These are phyloP conservation scores for Hemicordylus capensis DNA, from an alignment of 2,113 vertebrate species.

Conservation along the genomic window DNA sequence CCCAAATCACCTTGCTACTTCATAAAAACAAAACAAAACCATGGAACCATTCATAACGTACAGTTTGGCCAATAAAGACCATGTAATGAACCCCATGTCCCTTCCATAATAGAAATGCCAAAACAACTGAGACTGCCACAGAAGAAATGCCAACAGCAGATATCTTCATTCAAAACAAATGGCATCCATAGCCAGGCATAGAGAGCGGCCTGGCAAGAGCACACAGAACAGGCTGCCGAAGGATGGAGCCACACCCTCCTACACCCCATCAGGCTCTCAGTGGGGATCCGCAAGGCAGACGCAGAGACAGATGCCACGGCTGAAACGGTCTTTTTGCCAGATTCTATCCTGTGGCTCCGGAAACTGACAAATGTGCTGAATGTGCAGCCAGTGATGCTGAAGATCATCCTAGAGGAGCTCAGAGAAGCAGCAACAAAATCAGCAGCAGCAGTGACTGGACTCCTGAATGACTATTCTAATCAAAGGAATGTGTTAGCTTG, in stretches of 20 bases:
- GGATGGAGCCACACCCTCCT: neutral
- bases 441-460: neutral
- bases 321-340: constrained; percentile 28
- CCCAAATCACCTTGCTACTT: neutral
- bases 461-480: constrained; percentile 31
- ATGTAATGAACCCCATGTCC: no score
- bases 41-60: no score
- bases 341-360: constrained; percentile 12
- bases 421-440: neutral
- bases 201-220: neutral
- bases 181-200: neutral
- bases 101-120: constrained; percentile 6
- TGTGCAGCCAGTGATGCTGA: neutral
- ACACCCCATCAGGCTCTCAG: neutral
- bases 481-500: neutral
- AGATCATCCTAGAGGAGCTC: neutral
- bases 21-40: no score
- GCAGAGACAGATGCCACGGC: neutral
- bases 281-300: constrained; percentile 3
- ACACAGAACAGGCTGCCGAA: neutral
- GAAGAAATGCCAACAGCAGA: neutral
- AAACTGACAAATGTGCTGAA: neutral
- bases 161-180: neutral
- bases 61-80: neutral
- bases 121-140: neutral